Base-by-base conservation (phyloP, 2,113 vertebrate species). In the Cephalopholis sonnerati region DNA sequence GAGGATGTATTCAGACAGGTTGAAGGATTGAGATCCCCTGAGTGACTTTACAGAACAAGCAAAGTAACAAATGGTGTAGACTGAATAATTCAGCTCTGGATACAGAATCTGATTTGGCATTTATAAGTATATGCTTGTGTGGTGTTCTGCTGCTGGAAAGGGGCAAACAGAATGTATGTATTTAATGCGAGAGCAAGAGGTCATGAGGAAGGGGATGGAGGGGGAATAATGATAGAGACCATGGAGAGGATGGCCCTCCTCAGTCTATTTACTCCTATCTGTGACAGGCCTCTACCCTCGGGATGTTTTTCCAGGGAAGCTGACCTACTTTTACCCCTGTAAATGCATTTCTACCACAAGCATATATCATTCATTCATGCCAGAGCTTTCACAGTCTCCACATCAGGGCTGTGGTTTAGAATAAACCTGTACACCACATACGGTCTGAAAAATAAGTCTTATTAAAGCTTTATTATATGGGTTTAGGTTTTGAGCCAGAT, bases 321-420 rank as follows among this genome's bases (percentile, higher is more conserved):
- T 95, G 94, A 92, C 94, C 94, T 88, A 95, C 85, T 95, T 95
- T 77, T 83, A 74, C 68, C 69, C 77, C 27, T 36, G 70, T 71
- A 66, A 92, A 92, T 92, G 84, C 74, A 87, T 83, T 86, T 91
- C 74, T 58, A 86, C 76, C 81, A 78, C 50, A 63, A 87, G 77
- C 87, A 82, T 78, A 57, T 82, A 90, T 92, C 82, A 90, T 89
- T 91, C 80, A 90, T 89, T 85, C 66, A 92, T 80, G 64, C 64
- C 71, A 48, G n/a, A 59, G 72, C 77, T 68, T 57, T 81, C 57
- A 84, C 53, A 27, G 68, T 72, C 58, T 83, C n/a, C 63, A 80
- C 82, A 69, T 69, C 59, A 66, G 32, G 39, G 55, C 69, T 50
- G 53, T 32, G 67, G 65, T 73, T 70, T 58, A n/a, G 53, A 68